A percentile compares a stretch with the other conserved stretches of the same genome.
Conservation (phyloP, 2,113 vertebrate genomes). For the Carassius gibelio region DNA sequence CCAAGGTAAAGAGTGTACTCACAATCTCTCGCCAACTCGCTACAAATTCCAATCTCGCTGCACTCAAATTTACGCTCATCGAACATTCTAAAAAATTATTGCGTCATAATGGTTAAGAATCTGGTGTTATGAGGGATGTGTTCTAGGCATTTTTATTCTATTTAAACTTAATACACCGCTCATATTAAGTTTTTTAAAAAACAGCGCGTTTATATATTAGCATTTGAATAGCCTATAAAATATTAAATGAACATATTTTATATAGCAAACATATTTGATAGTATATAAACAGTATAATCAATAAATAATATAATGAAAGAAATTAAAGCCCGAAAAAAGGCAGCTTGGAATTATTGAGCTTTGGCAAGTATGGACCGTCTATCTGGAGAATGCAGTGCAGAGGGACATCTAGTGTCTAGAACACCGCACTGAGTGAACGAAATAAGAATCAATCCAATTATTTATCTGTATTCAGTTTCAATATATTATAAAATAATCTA, state of each 20-base stretch:
- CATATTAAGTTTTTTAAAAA: no score
- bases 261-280: no score
- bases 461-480: not conserved
- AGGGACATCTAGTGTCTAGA: slow-evolving; percentile 12
- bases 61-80: not conserved
- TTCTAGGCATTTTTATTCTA: no score
- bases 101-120: no score
- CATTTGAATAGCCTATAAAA: not conserved
- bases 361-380: not conserved
- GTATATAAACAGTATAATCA: not conserved
- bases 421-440: not conserved
- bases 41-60: not conserved
- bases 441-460: not conserved
- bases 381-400: not conserved
- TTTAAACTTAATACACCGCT: no score
- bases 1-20: not conserved
- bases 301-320: not conserved
- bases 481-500: not conserved
- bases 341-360: not conserved
- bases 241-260: not conserved
- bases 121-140: no score
- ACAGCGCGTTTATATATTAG: no score
- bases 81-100: not conserved
- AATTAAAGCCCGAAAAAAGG: not conserved
- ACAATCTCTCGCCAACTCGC: not conserved